phyloP scores from a whole-genome alignment of 2,113 vertebrate genomes.

The Sapayoa aenigma region DNA sequence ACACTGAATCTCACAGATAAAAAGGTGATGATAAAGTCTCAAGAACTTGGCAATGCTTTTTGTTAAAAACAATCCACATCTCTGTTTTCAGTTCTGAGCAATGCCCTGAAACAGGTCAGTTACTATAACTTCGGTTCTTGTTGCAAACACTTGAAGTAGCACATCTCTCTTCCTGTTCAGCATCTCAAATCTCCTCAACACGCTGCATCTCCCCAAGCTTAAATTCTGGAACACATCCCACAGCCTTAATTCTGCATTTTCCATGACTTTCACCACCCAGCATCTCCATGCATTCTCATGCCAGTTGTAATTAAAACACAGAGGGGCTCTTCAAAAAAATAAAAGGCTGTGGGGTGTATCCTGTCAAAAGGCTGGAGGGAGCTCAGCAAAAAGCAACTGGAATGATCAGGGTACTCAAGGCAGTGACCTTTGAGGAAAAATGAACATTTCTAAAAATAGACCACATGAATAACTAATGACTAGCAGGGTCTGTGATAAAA shows the following conservation, averaged over 20 bases:
- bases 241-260: neutral
- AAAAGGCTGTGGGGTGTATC: neutral
- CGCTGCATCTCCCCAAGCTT: neutral
- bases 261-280: neutral
- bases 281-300: neutral
- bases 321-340: neutral
- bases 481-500: constrained; percentile 15
- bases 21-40: neutral
- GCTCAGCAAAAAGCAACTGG: accelerated
- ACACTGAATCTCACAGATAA: neutral
- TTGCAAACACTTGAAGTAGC: neutral
- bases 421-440: constrained; percentile 47
- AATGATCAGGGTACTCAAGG: neutral
- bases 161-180: neutral
- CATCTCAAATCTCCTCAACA: neutral
- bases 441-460: constrained; percentile 35
- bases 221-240: neutral
- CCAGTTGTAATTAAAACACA: neutral
- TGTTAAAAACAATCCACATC: neutral
- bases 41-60: neutral
- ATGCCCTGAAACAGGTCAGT: neutral
- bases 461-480: neutral
- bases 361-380: neutral
- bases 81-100: neutral
- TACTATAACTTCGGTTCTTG: neutral